Evolutionary conservation across 2,888 invertebrate genomes (phyloP).

Genomic region (Thera britannica): DNA sequence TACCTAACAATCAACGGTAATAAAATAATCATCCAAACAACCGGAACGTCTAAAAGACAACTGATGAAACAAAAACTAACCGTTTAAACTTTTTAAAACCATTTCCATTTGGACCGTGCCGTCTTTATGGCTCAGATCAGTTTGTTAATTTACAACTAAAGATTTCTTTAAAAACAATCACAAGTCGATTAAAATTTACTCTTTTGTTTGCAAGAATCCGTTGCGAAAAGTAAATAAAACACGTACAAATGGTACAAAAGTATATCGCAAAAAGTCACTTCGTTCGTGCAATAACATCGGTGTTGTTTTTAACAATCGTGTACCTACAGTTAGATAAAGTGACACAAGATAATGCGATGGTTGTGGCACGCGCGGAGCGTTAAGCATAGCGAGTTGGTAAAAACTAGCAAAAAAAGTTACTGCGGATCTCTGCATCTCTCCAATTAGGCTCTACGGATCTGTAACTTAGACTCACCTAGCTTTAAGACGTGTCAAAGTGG

Average conservation of each 20-base stretch:
- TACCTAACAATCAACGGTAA: slow-evolving; percentile 18
- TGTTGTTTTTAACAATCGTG: slow-evolving; percentile 41
- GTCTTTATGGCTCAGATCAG: slow-evolving; percentile 29
- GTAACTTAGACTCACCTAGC: too few species aligned
- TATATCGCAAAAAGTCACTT: slow-evolving; percentile 19
- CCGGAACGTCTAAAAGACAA: slow-evolving; percentile 21
- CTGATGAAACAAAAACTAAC: slow-evolving; percentile 22
- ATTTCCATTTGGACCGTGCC: slow-evolving; percentile 33
- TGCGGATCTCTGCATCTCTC: too few species aligned
- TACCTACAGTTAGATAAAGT: slow-evolving; percentile 48
- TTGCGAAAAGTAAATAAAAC: slow-evolving; percentile 28
- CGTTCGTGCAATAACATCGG: slow-evolving; percentile 42
- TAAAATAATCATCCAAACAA: slow-evolving; percentile 25
- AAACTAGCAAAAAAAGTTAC: not conserved
- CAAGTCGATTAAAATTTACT: slow-evolving; percentile 27
- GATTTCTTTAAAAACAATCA: not conserved
- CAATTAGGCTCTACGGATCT: too few species aligned
- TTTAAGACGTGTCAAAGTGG: too few species aligned
- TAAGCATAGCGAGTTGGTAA: slow-evolving; percentile 5
- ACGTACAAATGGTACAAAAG: slow-evolving; percentile 17
- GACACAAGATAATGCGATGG: slow-evolving; percentile 10
- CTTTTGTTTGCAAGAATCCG: slow-evolving; percentile 28
- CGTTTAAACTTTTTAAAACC: slow-evolving; percentile 19
- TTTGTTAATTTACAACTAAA: slow-evolving; percentile 11
- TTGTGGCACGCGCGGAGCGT: slow-evolving; percentile 32